Evolutionary conservation across 1,140 invertebrate genomes (phyloP), one percentile per base, ranked within the genome.

Genomic region (Brachionus plicatilis): DNA sequence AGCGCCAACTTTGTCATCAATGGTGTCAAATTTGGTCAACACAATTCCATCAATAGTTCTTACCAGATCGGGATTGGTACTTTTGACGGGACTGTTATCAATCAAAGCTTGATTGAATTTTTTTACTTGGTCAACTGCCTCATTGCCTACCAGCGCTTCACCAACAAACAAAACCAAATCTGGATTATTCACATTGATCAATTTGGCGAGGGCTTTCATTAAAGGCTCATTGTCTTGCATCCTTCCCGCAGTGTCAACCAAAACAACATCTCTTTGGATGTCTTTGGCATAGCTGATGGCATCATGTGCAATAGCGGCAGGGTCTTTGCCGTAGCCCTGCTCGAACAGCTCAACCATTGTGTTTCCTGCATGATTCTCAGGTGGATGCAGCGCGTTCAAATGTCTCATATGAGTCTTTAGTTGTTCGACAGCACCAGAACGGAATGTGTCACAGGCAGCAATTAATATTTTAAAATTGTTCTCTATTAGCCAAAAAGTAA

Each of bases 181-280:
- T 0, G 98, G 98, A 86, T 96, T 93, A 89, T 99, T 99, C 14
- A 97, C 92, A 86, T 93, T 92, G 85, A 94, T 93, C 85, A 94
- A 88, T 90, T 99, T 99, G 3, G 96, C 93, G 12, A 99, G 90
- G 11, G 97, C 95, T 86, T 95, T 92, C 97, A 99, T 99, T 8
- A 99, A 90, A 0, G 97, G 97, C 89, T 99, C 97, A 90, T 99
- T 99, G 90, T 99, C 97, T 90, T 99, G 98, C 97, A 99, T 99
- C 85, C 98, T 92, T 7, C 98, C 98, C 37, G 98, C 97, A 1
- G 97, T 99, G 90, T 99, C 98, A 12, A 99, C 93, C 5, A 99
- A 90, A 17, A 98, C 96, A 14, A 98, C 92, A 91, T 99, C 95
- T 47, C 33, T 47, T 24, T 37, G 47, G 3, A 29, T 24, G 47